Evolutionary conservation across 2,797 vertebrate genomes (phyloP), one percentile per base, ranked within the genome.

Genomic region (Lepidocolaptes lacrymiger): DNA sequence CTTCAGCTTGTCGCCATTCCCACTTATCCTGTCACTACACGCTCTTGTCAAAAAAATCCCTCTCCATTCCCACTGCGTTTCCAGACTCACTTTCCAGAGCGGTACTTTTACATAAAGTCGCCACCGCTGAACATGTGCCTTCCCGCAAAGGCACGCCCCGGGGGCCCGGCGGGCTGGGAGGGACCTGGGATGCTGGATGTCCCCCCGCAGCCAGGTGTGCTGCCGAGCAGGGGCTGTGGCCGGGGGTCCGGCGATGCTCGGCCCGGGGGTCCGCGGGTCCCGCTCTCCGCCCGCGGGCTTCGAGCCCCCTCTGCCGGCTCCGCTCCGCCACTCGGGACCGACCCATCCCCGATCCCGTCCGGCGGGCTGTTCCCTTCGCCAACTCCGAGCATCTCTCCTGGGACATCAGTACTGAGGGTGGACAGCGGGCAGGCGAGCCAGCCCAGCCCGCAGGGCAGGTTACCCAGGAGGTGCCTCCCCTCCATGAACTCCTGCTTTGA

Each of bases 111-210:
- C 23, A 7, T 3, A 2, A 22, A 41, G 30, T 18, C 44, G 6
- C 19, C 19, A 4, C 24, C 1, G 0, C 2, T 7, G 15, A 30
- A 11, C 34, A 1, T 0, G 9, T 9, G 10, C 10, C 63, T 43
- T 17, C 43, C 1, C 0, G 26, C 7, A 6, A 8, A n/a, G 43
- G 4, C 32, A 1, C 0, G 1, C 61, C 7, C 0, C 22, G 7
- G 69, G 8, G 46, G 24, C 39, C 24, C 55, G 18, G 68, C 1
- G 3, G 71, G 28, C 68, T 4, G 64, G 8, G 12, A 0, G 7
- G 4, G 52, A 6, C 41, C 68, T 52, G 37, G 20, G n/a, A 5
- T 1, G 30, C 58, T 9, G 62, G 13, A 1, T 58, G 16, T 7
- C 36, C 26, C 27, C 37, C 6, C 1, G 20, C 6, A 1, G 16